Base-by-base conservation (phyloP, 2,888 invertebrate species). In the Euplagia quadripunctaria region DNA sequence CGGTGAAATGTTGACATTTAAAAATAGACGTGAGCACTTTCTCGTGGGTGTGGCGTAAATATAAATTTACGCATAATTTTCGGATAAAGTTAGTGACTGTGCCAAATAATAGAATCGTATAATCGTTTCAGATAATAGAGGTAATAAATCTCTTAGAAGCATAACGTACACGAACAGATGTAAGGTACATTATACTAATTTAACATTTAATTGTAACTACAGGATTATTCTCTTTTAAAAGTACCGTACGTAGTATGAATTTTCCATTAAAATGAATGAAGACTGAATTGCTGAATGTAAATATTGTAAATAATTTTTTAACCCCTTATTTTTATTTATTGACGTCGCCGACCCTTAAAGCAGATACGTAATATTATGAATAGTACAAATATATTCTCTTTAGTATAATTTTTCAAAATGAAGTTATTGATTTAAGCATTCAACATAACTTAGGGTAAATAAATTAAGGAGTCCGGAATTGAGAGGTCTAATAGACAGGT, bases 341-440 rank as follows among this genome's bases (percentile, higher is more conserved):
- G 77, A 82, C 76, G 71, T 77, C 71, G 49, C 72, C 77, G 75
- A 81, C 76, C 67, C 78, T 73, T 79, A 70, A 79, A 76, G 72
- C 78, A 74, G 76, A 85, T 85, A 85, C 82, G 81, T 84, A 84
- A 84, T 86, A 79, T 85, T 86, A 86, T 87, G 84, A 87, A 87
- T 88, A 91, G 91, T 92, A 92, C 91, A 92, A 92, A 87, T 86
- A 86, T 89, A 89, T 81, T 85, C 85, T 66, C 43, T 74, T 73
- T 82, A 83, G 75, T 46, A 51, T 83, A 80, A 75, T 79, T 71
- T 85, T 81, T 72, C 80, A 78, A 81, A 79, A 82, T 75, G 76
- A 79, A 81, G 79, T 79, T 75, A 79, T 74, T 75, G 73, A 76
- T 78, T 17, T 81, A 83, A 84, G 82, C 80, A 83, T 80, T 79